Evolutionary conservation across 2,113 vertebrate genomes (phyloP).

Genomic region (Rhadina sibilatrix): DNA sequence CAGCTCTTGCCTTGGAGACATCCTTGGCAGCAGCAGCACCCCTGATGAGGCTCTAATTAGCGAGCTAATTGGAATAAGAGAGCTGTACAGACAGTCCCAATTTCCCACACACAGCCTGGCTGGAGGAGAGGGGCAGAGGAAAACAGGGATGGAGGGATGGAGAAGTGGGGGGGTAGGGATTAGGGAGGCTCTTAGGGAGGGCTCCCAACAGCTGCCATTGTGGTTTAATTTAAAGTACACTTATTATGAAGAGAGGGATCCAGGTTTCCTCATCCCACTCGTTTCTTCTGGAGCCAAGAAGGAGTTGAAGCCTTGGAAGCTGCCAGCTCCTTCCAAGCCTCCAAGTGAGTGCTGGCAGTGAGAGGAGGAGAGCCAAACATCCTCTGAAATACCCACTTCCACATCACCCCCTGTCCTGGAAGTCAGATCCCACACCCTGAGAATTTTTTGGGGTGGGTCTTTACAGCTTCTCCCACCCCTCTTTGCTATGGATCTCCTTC

Average conservation of each 20-base stretch:
- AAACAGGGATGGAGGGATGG: neutral
- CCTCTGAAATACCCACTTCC: neutral
- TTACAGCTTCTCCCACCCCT: neutral
- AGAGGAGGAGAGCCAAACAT: neutral
- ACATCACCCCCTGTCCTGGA: neutral
- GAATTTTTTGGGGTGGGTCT: neutral
- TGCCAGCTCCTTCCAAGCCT: neutral
- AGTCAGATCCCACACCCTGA: neutral
- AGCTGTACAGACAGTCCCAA: neutral
- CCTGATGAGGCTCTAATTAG: constrained; percentile 14
- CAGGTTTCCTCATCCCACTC: neutral
- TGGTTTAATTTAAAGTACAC: neutral
- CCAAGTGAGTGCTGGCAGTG: neutral
- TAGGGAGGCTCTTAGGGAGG: neutral
- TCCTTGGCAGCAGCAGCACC: neutral
- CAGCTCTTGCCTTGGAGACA: neutral
- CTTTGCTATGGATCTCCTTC: neutral
- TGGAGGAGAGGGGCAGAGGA: neutral
- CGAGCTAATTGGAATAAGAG: constrained; percentile 17
- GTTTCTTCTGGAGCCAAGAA: neutral
- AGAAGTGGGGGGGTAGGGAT: accelerated
- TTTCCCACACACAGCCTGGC: neutral
- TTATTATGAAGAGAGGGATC: neutral
- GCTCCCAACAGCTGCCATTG: neutral
- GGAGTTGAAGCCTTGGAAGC: neutral